Percentiles rank a stretch among this genome's conserved stretches.
Conservation (phyloP, 1,140 invertebrate genomes). For the Ceratina australensis region DNA sequence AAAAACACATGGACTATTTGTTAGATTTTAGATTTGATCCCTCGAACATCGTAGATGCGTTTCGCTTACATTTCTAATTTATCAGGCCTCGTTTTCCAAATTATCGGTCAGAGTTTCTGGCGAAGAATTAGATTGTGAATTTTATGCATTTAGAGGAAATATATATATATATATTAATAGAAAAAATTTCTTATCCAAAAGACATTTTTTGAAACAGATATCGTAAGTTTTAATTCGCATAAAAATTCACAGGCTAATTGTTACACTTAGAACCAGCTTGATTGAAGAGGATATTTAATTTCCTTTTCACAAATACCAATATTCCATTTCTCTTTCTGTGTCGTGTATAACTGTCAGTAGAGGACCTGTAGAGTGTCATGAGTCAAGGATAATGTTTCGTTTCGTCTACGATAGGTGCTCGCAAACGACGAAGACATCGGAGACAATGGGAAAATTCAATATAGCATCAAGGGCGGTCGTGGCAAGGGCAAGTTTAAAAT, state of each 20-base stretch:
- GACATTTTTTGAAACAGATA: too few relatives aligned
- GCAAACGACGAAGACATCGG: slow-evolving; percentile 92
- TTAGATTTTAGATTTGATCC: neutral
- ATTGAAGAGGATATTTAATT: neutral
- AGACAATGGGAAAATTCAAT: slow-evolving; percentile 89
- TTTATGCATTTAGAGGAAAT: too few relatives aligned
- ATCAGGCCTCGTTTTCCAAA: too few relatives aligned
- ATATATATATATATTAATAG: too few relatives aligned
- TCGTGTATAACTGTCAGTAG: slow-evolving; percentile 21
- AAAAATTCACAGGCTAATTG: too few relatives aligned
- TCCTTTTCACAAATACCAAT: neutral
- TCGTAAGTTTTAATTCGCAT: too few relatives aligned
- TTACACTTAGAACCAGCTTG: too few relatives aligned
- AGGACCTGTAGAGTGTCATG: neutral
- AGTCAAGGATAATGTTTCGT: neutral
- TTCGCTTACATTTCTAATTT: too few relatives aligned
- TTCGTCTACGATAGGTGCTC: slow-evolving; percentile 83
- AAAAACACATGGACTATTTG: neutral
- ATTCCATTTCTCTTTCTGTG: slow-evolving; percentile 27
- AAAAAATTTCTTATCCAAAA: too few relatives aligned
- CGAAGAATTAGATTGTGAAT: too few relatives aligned
- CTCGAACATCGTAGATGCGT: too few relatives aligned
- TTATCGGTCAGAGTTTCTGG: too few relatives aligned
- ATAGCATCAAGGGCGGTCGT: slow-evolving; percentile 88
- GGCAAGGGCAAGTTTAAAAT: slow-evolving; percentile 89